phyloP scores from a whole-genome alignment of 2,797 vertebrate species.

The Xenopus petersii region DNA sequence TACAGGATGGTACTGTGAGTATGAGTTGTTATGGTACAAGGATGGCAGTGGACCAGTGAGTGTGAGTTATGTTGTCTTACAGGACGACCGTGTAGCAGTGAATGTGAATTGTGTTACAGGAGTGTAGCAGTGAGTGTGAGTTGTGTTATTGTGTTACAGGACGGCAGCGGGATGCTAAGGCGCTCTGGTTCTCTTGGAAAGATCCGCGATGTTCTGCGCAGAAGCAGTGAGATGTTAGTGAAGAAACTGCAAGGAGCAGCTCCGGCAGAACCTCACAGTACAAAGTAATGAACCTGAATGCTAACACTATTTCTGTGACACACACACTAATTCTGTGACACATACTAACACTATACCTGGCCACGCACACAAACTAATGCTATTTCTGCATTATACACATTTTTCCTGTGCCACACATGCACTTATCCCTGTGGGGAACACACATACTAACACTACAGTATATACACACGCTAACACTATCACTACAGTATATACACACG shows the following conservation, averaged over 20 bases:
- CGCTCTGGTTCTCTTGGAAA: conserved; percentile 89
- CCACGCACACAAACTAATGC: too few relatives aligned
- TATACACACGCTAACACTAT: too few relatives aligned
- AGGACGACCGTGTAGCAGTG: neutral
- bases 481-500: too few relatives aligned
- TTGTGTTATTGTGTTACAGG: conserved; percentile 64
- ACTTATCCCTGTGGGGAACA: too few relatives aligned
- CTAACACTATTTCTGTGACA: neutral
- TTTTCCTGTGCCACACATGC: too few relatives aligned
- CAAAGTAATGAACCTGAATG: conserved; percentile 42
- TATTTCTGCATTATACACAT: too few relatives aligned
- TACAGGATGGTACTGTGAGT: neutral
- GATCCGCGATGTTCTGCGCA: conserved; percentile 84
- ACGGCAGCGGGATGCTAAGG: conserved; percentile 84
- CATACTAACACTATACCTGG: too few relatives aligned
- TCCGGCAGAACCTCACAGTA: conserved; percentile 72
- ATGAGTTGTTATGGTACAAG: too few relatives aligned
- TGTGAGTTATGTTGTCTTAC: too few relatives aligned
- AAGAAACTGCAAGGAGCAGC: conserved; percentile 90
- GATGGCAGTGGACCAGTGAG: too few relatives aligned
- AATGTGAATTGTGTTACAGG: conserved; percentile 9
- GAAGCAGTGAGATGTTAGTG: conserved; percentile 94
- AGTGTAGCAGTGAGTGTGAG: neutral
- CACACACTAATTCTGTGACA: neutral
- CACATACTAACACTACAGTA: too few relatives aligned